Conservation (phyloP, 2,797 vertebrate genomes). For the Cynopterus sphinx region DNA sequence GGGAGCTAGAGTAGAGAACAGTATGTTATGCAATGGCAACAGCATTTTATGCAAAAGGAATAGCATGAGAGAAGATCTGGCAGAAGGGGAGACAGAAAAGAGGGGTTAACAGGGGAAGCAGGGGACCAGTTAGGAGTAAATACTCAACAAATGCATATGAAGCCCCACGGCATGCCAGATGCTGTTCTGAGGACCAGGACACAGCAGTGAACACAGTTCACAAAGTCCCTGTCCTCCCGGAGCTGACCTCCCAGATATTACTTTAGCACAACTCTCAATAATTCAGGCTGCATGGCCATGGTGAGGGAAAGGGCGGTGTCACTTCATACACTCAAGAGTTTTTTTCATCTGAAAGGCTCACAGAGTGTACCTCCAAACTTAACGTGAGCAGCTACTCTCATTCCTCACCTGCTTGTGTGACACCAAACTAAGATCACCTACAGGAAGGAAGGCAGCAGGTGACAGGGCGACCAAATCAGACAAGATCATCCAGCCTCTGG, state of each 20-base stretch:
- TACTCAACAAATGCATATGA: background rate
- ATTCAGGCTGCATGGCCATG: background rate
- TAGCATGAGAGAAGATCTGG: background rate
- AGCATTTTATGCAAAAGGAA: background rate
- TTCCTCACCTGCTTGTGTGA: background rate
- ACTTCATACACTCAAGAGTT: background rate
- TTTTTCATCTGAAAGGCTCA: background rate
- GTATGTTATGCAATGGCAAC: background rate
- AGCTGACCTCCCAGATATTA: background rate
- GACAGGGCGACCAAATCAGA: background rate
- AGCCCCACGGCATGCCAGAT: background rate
- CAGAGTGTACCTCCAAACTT: background rate
- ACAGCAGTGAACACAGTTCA: background rate
- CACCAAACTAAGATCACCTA: fast-evolving
- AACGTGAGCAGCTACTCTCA: background rate
- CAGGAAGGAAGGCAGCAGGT: background rate
- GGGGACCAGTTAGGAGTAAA: background rate
- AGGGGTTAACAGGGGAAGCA: background rate
- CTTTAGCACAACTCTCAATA: background rate
- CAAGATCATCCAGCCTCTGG: fast-evolving
- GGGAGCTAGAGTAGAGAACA: background rate
- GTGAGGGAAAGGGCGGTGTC: background rate
- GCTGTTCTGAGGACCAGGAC: background rate
- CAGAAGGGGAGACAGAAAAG: background rate
- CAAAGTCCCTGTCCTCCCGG: background rate